Percentiles rank a stretch among this genome's conserved stretches.
phyloP scores from a whole-genome alignment of 1,140 invertebrate species.

The Bactericera cockerelli region DNA sequence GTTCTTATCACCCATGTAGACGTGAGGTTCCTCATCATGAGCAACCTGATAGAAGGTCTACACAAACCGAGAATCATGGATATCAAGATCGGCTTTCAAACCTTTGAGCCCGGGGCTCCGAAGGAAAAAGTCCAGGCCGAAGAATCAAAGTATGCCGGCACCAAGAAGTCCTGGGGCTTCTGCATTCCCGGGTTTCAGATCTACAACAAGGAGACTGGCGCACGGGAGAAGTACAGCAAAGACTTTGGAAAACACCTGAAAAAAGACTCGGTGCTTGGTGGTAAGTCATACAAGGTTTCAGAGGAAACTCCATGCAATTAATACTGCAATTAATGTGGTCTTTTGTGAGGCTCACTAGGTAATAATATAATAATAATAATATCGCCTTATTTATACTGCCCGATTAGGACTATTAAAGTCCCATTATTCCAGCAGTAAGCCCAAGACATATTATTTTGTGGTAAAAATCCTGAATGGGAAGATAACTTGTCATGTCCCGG shows the following conservation, averaged over 20 bases:
- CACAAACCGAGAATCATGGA: conserved; percentile 80
- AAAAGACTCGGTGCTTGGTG: conserved; percentile 42
- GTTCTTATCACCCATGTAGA: too few species aligned
- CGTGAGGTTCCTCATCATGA: conserved; percentile 59
- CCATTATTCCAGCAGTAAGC: too few species aligned
- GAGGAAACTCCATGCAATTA: too few species aligned
- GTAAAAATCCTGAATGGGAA: too few species aligned
- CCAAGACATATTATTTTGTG: too few species aligned
- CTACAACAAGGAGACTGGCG: conserved; percentile 37
- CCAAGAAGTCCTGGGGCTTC: conserved; percentile 60
- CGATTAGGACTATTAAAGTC: too few species aligned
- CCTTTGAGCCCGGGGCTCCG: conserved; percentile 72
- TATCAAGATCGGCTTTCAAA: conserved; percentile 77
- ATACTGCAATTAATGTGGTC: too few species aligned
- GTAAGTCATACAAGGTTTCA: too few species aligned
- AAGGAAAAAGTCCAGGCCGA: conserved; percentile 61
- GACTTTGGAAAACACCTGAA: conserved; percentile 60
- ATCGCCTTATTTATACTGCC: too few species aligned
- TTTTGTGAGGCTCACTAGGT: too few species aligned
- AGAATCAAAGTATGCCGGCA: conserved; percentile 58
- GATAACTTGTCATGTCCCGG: too few species aligned
- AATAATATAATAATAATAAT: too few species aligned
- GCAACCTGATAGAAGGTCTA: conserved; percentile 62
- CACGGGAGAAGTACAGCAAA: conserved; percentile 47
- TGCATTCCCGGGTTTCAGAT: conserved; percentile 84